A percentile compares a stretch with the other conserved stretches of the same genome.
Evolutionary conservation across 2,888 invertebrate genomes (phyloP).

Genomic region (Esperia sulphurella): DNA sequence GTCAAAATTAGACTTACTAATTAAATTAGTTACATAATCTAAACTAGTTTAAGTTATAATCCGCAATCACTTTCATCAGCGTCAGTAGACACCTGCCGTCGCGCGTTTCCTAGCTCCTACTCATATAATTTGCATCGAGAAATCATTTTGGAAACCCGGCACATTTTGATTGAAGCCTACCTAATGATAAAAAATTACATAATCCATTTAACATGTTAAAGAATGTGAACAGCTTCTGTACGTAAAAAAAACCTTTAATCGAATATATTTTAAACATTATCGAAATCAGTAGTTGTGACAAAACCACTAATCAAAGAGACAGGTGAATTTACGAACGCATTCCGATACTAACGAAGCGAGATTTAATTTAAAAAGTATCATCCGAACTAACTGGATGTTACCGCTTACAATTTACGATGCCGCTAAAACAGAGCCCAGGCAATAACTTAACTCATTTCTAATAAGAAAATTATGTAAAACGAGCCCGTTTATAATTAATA

Average conservation of each 20-base stretch:
- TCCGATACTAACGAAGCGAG: constrained; percentile 52
- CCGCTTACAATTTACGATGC: constrained; percentile 62
- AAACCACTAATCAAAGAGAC: constrained; percentile 35
- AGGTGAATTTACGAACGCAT: constrained; percentile 34
- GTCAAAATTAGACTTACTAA: background rate
- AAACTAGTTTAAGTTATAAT: constrained; percentile 1
- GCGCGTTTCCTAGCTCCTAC: background rate
- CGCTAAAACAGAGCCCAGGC: constrained; percentile 63
- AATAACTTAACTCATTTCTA: constrained; percentile 68
- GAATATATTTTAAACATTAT: constrained; percentile 7
- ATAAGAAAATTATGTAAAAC: constrained; percentile 76
- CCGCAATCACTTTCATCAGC: background rate
- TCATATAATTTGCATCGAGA: constrained; percentile 10
- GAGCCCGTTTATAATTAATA: constrained; percentile 68
- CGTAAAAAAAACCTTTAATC: constrained; percentile 11
- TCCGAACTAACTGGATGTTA: constrained; percentile 44
- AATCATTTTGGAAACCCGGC: constrained; percentile 11
- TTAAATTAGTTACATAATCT: background rate
- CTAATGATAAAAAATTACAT: constrained; percentile 5
- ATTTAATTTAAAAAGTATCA: constrained; percentile 69
- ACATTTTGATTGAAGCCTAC: constrained; percentile 13
- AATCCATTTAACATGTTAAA: constrained; percentile 6
- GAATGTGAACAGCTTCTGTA: constrained; percentile 4
- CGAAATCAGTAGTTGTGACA: constrained; percentile 26
- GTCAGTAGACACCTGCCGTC: background rate